Conservation (phyloP, 2,888 invertebrate species). For the Thymelicus acteon region DNA sequence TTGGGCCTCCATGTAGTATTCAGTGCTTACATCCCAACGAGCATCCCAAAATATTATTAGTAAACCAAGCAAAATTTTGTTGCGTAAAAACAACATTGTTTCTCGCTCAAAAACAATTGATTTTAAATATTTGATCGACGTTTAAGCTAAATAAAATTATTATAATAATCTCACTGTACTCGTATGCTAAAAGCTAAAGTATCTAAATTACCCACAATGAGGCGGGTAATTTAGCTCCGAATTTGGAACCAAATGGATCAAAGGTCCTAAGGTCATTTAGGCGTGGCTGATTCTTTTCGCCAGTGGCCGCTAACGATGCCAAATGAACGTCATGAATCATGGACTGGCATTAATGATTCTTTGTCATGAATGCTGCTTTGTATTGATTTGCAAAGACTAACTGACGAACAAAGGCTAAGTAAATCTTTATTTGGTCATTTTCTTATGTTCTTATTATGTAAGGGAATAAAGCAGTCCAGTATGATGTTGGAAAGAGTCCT, state of each 20-base stretch:
- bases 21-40: too few species aligned
- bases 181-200: background rate
- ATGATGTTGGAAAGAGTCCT: too few species aligned
- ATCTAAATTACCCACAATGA: slow-evolving; percentile 10
- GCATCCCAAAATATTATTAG: too few species aligned
- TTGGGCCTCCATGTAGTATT: too few species aligned
- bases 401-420: background rate
- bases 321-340: slow-evolving; percentile 27
- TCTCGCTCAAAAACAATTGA: too few species aligned
- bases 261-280: slow-evolving; percentile 11
- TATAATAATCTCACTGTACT: background rate
- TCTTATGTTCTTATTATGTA: background rate
- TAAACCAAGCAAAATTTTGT: too few species aligned
- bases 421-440: background rate
- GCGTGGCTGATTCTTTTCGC: slow-evolving; percentile 9
- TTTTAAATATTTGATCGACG: too few species aligned
- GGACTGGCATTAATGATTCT: slow-evolving; percentile 8
- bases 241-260: slow-evolving; percentile 10
- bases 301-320: slow-evolving; percentile 6
- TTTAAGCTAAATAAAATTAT: background rate
- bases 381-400: slow-evolving; percentile 6
- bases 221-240: background rate
- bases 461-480: too few species aligned
- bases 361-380: slow-evolving; percentile 19
- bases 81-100: too few species aligned